These are phyloP conservation scores for Colistium nudipinnis DNA, from an alignment of 2,113 vertebrate genomes.

Conservation along the genomic window DNA sequence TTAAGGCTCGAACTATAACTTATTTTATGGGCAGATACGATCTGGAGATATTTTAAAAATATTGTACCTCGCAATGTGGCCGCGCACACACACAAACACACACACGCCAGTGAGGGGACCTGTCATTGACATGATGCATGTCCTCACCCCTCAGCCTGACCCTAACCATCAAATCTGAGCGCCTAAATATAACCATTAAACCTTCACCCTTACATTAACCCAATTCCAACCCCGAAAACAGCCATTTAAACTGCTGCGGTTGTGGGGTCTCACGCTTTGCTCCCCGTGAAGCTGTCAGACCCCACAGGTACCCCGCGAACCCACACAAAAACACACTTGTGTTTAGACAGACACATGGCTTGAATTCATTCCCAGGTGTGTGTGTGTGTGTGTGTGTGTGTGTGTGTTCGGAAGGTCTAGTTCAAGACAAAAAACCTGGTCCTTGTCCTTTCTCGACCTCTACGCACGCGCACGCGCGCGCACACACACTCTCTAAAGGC, in stretches of 20 bases:
- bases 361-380: constrained; percentile 67
- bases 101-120: constrained; percentile 1
- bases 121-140: background rate
- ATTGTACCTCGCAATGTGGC: constrained; percentile 9
- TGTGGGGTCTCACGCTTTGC: too few species aligned
- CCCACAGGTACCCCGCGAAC: constrained; percentile 1
- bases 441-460: constrained; percentile 67
- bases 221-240: too few species aligned
- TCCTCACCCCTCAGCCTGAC: background rate
- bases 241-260: too few species aligned
- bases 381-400: constrained; percentile 45
- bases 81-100: constrained; percentile 17
- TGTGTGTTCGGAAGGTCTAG: constrained; percentile 64
- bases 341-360: constrained; percentile 56
- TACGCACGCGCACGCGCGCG: constrained; percentile 22
- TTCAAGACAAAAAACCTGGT: constrained; percentile 75
- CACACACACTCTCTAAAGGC: constrained; percentile 35
- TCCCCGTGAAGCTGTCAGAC: background rate
- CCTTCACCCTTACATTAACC: too few species aligned
- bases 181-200: background rate
- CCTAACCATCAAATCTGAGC: too few species aligned
- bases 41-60: constrained; percentile 30
- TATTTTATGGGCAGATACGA: constrained; percentile 29
- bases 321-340: constrained; percentile 30
- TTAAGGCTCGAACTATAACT: constrained; percentile 28